These are phyloP conservation scores for Dinocampus coccinellae DNA, from an alignment of 2,888 invertebrate genomes.

Conservation along the genomic window DNA sequence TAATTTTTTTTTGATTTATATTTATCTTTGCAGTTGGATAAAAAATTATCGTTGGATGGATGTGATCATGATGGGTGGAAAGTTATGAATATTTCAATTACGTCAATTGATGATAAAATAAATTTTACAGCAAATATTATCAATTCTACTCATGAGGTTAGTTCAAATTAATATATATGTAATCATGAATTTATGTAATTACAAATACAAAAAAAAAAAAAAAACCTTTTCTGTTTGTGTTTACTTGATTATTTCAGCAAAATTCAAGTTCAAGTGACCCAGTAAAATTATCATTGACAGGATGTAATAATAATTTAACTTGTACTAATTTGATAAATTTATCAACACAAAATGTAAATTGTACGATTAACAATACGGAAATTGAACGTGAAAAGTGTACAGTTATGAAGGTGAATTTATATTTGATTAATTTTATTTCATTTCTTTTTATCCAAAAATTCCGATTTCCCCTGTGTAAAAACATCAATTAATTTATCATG, in stretches of 20 bases:
- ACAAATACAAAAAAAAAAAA: not conserved
- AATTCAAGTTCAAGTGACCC: conserved; percentile 26
- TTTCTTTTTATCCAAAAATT: too few species aligned
- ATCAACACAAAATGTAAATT: conserved; percentile 28
- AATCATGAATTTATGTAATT: not conserved
- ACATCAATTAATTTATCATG: too few species aligned
- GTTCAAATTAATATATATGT: not conserved
- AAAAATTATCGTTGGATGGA: conserved; percentile 36
- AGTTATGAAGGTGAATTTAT: conserved; percentile 21
- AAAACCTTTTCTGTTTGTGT: not conserved
- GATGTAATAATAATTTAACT: conserved; percentile 26
- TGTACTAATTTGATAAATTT: conserved; percentile 26
- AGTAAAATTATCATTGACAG: conserved; percentile 35
- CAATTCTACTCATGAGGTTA: conserved; percentile 23
- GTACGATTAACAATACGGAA: conserved; percentile 9
- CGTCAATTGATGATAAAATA: conserved; percentile 17
- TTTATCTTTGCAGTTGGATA: conserved; percentile 32
- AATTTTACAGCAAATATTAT: conserved; percentile 33
- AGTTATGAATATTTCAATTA: conserved; percentile 34
- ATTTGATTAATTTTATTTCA: too few species aligned
- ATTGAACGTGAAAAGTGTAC: conserved; percentile 33
- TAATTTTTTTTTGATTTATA: not conserved
- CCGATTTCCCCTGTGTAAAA: too few species aligned
- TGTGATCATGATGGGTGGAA: conserved; percentile 34
- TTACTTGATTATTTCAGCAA: conserved; percentile 20